These are phyloP conservation scores for Aegypius monachus DNA, from an alignment of 2,113 vertebrate species.

Conservation along the genomic window DNA sequence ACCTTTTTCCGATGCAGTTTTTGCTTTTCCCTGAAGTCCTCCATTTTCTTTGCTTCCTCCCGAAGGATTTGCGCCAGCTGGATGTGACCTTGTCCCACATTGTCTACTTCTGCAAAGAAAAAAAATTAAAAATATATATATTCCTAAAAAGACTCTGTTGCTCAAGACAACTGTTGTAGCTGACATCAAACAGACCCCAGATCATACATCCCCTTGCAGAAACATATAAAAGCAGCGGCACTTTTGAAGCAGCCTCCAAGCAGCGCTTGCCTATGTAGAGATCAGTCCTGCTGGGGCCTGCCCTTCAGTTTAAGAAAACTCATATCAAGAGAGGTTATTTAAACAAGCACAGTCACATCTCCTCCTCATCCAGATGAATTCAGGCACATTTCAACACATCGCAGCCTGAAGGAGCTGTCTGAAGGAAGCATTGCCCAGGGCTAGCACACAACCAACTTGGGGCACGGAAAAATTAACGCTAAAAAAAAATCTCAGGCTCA, in stretches of 20 bases:
- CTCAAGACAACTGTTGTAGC: neutral
- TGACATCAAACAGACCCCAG: neutral
- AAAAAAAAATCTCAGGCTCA: neutral
- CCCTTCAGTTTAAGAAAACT: neutral
- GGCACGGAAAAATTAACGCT: neutral
- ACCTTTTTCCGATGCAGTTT: slow-evolving; percentile 89
- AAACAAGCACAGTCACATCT: neutral
- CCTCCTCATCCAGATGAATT: neutral
- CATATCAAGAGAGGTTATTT: neutral
- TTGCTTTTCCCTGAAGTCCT: slow-evolving; percentile 93
- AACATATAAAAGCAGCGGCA: neutral
- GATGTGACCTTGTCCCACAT: slow-evolving; percentile 84
- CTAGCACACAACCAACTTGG: neutral
- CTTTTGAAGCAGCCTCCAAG: neutral
- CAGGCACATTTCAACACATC: neutral
- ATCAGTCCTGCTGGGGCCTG: neutral
- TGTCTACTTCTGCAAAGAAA: slow-evolving; percentile 77
- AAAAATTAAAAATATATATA: neutral
- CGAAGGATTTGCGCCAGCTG: slow-evolving; percentile 87
- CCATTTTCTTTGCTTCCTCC: slow-evolving; percentile 90
- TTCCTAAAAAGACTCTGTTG: neutral
- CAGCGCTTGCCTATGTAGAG: accelerated
- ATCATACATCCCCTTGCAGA: neutral
- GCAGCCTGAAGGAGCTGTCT: neutral
- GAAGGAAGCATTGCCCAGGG: neutral